Evolutionary conservation across 2,113 vertebrate species (phyloP), one percentile per base, ranked within the genome.

Genomic region (Microcebus griseorufus): DNA sequence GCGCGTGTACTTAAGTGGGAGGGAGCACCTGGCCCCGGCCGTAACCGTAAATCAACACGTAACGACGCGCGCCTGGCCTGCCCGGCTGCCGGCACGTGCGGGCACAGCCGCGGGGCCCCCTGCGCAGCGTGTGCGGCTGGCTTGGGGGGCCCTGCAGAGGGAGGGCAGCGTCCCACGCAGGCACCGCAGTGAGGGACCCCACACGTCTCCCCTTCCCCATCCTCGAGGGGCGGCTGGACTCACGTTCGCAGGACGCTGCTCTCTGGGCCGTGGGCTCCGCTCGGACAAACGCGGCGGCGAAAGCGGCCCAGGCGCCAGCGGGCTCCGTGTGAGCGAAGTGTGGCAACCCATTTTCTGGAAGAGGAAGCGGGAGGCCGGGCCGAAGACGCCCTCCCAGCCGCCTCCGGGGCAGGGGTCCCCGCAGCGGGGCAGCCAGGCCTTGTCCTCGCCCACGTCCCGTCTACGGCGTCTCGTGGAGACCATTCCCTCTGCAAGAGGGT

Each of bases 1-100:
- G 93, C 34, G 45, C 20, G 51, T 87, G 78, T 34, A 65, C 79
- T 93, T 91, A 94, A 82, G 70, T 69, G 94, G 93, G 81, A 88
- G 51, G 45, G 45, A 96, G 89, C 95, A 98, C 97, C 97, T 97
- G 97, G 95, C 20, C 81, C 9, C 88, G 93, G 94, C 73, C 3
- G 95, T 88, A 88, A 81, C 78, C 70, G 90, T 94, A 90, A 97
- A 97, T 98, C 96, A 96, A 3, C 0, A 32, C 0, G 4, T 78
- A 93, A 96, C 16, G 53, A 55, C 53, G 53, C 70, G 79, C 58
- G 23, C 53, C n/a, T 20, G 1, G 81, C 78, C 10, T 2, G 42
- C 32, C 6, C 17, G 0, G 0, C 12, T 9, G 0, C 37, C 69
- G 18, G 45, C 37, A 27, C 32, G 5, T 2, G 51, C 64, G 1